Conservation (phyloP, 2,888 invertebrate species). For the Melanostoma scalare region DNA sequence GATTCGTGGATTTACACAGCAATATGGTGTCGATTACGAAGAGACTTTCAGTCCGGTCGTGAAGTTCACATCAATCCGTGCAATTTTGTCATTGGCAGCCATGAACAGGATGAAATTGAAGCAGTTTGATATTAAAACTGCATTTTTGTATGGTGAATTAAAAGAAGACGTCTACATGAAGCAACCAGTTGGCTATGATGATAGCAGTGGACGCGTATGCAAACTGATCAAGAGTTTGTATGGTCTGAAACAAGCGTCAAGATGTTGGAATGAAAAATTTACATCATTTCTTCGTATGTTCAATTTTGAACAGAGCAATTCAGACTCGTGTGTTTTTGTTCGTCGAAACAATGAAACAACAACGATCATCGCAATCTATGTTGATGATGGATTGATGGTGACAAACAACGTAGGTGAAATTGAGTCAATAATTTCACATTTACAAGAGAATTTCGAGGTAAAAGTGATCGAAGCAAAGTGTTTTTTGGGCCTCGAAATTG, state of each 20-base stretch:
- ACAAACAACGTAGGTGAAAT: too few relatives aligned
- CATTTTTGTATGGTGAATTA: slow-evolving; percentile 47
- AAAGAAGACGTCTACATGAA: slow-evolving; percentile 40
- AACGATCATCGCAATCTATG: too few relatives aligned
- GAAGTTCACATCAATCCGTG: slow-evolving; percentile 21
- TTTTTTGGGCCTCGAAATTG: slow-evolving; percentile 16
- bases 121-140: slow-evolving; percentile 42
- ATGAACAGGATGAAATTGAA: slow-evolving; percentile 36
- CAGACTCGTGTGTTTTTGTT: too few relatives aligned
- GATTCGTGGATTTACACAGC: slow-evolving; percentile 6
- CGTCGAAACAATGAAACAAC: too few relatives aligned
- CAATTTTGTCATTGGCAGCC: slow-evolving; percentile 69
- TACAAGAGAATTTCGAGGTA: slow-evolving; percentile 29
- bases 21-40: slow-evolving; percentile 14
- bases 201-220: slow-evolving; percentile 56
- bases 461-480: slow-evolving; percentile 26
- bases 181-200: slow-evolving; percentile 21
- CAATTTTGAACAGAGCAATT: too few relatives aligned
- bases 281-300: too few relatives aligned
- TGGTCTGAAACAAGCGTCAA: slow-evolving; percentile 7
- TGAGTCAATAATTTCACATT: background rate
- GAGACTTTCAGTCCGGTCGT: slow-evolving; percentile 22
- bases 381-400: too few relatives aligned
- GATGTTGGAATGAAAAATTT: too few relatives aligned
- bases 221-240: slow-evolving; percentile 52